Base-by-base conservation (phyloP, 2,113 vertebrate genomes). In the Campylorhamphus procurvoides region DNA sequence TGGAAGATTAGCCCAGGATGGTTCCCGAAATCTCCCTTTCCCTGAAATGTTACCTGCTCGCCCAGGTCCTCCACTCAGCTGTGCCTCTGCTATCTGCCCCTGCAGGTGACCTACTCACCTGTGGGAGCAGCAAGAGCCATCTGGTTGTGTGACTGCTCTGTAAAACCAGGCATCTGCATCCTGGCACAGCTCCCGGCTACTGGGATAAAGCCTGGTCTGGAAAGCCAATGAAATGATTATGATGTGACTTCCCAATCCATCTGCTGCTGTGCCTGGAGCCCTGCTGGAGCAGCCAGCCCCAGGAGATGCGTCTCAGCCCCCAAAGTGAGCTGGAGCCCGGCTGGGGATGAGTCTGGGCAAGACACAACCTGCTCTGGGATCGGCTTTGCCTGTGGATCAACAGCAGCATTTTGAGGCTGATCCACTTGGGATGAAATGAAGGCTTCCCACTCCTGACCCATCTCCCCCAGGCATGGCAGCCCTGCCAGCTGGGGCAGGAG, bases 21-120 rank as follows among this genome's bases (percentile, higher is more conserved):
- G 58, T 27, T 75, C 39, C 80, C 56, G 56, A 67, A 66, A 55
- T 35, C 68, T 22, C 31, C 58, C 28, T 66, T 66, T 74, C 69
- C 42, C 81, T 76, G 42, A 24, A 55, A 50, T 10, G 44, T 47
- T 59, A 8, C 2, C 6, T 60, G 80, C 80, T 89, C 55, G 13
- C 59, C 5, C 0, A 56, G 81, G 24, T 46, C 27, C 90, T 29
- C 66, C 3, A 12, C 1, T 2, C 77, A 67, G 73, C 91, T 50
- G 80, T 67, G 55, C 80, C 73, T 84, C 73, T 87, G 89, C 87
- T 39, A 3, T n/a, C 76, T 81, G 77, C 46, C 77, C 93, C 89
- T 59, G 69, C 69, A 55, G 93, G 93, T 8, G 0, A 15, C 87
- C 74, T 24, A 0, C 91, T 92, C n/a, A 22, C 9, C 66, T 6